A percentile compares a stretch with the other conserved stretches of the same genome.
Evolutionary conservation across 2,797 vertebrate species (phyloP).

Genomic region (Coendou prehensilis): DNA sequence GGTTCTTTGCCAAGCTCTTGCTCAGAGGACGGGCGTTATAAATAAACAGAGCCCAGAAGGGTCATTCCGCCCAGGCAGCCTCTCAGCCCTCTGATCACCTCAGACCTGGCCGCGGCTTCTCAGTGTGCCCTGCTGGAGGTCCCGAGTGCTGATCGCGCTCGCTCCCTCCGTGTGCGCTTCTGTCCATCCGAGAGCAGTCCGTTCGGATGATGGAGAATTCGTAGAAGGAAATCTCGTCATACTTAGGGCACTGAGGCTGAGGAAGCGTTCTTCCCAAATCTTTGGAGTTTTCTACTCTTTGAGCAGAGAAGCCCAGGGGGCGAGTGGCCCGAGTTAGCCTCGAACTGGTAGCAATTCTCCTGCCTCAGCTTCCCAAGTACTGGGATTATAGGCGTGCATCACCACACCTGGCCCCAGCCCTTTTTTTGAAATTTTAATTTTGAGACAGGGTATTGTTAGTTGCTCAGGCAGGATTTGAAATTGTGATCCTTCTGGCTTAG

Average conservation of each 20-base stretch:
- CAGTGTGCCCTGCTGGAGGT: background rate
- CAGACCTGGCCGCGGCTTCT: slow-evolving; percentile 66
- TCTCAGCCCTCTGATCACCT: slow-evolving; percentile 65
- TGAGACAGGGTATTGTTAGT: background rate
- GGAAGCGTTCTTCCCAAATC: slow-evolving; percentile 43
- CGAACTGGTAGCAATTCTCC: background rate
- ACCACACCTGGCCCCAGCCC: background rate
- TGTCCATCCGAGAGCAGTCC: slow-evolving; percentile 9
- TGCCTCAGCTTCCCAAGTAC: background rate
- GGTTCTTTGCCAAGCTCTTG: slow-evolving; percentile 77
- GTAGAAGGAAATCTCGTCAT: background rate
- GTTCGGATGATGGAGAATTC: slow-evolving; percentile 6
- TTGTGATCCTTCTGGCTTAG: background rate
- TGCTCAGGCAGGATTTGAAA: background rate
- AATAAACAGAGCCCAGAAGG: slow-evolving; percentile 74
- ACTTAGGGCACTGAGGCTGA: background rate
- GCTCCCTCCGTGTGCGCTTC: background rate
- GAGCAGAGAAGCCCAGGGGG: background rate
- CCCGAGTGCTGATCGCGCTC: background rate
- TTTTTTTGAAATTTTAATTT: background rate
- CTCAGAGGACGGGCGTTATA: slow-evolving; percentile 79
- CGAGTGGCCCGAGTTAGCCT: background rate
- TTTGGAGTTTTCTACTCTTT: slow-evolving; percentile 27
- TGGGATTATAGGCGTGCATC: background rate
- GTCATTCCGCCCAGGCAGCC: slow-evolving; percentile 73